These are phyloP conservation scores for Lordiphosa collinella DNA, from an alignment of 1,140 invertebrate species.

Conservation along the genomic window DNA sequence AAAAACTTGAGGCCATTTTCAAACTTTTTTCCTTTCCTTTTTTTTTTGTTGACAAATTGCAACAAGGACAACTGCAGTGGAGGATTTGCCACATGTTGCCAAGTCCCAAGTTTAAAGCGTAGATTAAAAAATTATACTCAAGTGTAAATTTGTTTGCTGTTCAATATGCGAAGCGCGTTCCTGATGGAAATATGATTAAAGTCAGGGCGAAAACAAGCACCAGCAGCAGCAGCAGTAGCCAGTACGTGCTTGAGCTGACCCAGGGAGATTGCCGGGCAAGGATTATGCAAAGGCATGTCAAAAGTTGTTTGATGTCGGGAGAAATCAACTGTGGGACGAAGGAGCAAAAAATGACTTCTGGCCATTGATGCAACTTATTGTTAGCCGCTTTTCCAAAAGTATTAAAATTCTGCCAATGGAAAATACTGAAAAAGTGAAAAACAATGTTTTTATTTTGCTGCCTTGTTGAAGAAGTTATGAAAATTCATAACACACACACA, in stretches of 20 bases:
- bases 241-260: conserved; percentile 52
- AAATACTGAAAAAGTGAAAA: no score
- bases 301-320: conserved; percentile 66
- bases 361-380: conserved; percentile 35
- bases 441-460: conserved; percentile 29
- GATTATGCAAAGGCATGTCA: conserved; percentile 73
- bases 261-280: conserved; percentile 16
- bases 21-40: no score
- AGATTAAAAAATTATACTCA: conserved; percentile 70
- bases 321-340: conserved; percentile 61
- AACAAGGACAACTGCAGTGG: conserved; percentile 13
- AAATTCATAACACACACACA: conserved; percentile 47
- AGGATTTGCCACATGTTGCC: conserved; percentile 21
- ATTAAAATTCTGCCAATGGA: conserved; percentile 25
- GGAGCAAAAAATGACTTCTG: conserved; percentile 19
- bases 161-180: conserved; percentile 62
- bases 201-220: conserved; percentile 65
- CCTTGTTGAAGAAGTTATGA: conserved; percentile 47
- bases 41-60: conserved; percentile 9
- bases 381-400: conserved; percentile 32
- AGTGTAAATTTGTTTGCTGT: conserved; percentile 53
- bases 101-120: conserved; percentile 34
- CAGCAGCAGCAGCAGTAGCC: conserved; percentile 18
- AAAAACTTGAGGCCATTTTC: conserved; percentile 42
- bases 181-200: conserved; percentile 74